phyloP scores from a whole-genome alignment of 2,113 vertebrate genomes.

The Oenanthe oenanthe region DNA sequence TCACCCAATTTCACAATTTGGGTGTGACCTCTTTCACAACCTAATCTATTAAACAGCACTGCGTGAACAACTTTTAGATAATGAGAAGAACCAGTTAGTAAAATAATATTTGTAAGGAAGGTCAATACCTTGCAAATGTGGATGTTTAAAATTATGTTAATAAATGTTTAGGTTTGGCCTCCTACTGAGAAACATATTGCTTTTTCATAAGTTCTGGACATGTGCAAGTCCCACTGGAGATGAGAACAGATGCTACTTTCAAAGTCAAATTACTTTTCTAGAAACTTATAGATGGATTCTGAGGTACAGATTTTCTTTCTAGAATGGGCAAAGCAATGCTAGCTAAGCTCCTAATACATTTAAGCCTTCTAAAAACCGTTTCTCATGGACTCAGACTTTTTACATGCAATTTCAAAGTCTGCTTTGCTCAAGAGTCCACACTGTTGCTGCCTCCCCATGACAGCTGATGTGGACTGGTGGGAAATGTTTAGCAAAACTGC shows the following conservation, averaged over 20 bases:
- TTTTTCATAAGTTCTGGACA: not conserved
- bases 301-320: not conserved
- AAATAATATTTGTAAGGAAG: not conserved
- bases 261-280: not conserved
- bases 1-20: not conserved
- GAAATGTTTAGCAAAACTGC: not conserved
- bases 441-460: not conserved
- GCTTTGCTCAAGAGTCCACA: not conserved
- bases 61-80: not conserved
- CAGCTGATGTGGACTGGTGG: not conserved
- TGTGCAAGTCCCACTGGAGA: not conserved
- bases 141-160: not conserved
- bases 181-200: not conserved
- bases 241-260: not conserved
- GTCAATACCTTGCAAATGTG: not conserved
- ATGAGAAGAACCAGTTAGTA: not conserved
- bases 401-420: not conserved
- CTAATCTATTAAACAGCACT: not conserved
- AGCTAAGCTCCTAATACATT: not conserved
- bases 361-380: not conserved
- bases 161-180: not conserved
- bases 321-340: not conserved
- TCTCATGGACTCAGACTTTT: not conserved
- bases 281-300: not conserved
- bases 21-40: not conserved